Evolutionary conservation across 2,888 invertebrate species (phyloP), one percentile per base, ranked within the genome.

Genomic region (Eristalis pertinax): DNA sequence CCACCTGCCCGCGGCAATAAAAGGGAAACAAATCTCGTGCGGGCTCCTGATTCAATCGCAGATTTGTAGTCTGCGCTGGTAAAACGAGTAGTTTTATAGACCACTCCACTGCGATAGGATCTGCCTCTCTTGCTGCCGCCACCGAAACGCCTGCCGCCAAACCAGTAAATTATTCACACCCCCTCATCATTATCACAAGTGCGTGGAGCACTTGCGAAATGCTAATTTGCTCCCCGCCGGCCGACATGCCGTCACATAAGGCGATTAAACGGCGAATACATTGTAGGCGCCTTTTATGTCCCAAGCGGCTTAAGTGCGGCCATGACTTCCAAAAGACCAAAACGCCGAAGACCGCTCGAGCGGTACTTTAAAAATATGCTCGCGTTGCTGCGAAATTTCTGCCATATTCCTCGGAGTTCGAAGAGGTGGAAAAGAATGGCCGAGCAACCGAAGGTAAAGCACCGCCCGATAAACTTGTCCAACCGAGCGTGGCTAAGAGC

Each of bases 261-360:
- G 50, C 8, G 19, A 50, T 50, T 50, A 50, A 50, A 50, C 50
- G 50, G 50, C 50, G 50, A 50, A 50, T 19, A 50, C 50, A 50
- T 50, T 50, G 50, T 50, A 50, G 50, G 50, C 50, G n/a, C 50
- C 50, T 50, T 50, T 50, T 50, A 50, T 50, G 50, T 50, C 50
- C 19, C 50, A 2, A 50, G 50, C 19, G 19, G 50, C 50, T 50
- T 50, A 19, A 50, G 50, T 19, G 50, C 50, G 50, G 50, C 50
- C 50, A 50, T 19, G 50, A 50, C 50, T 19, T 19, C 50, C n/a
- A 50, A 19, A 19, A 50, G 2, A 2, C 50, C 50, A 19, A 50
- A 50, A n/a, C 15, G n/a, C n/a, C n/a, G n/a, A n/a, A n/a, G n/a
- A 43, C 43, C 43, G 43, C 43, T 43, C n/a, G 43, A 50, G 50